Conservation (phyloP, 1,140 invertebrate species). For the Latrodectus geometricus region DNA sequence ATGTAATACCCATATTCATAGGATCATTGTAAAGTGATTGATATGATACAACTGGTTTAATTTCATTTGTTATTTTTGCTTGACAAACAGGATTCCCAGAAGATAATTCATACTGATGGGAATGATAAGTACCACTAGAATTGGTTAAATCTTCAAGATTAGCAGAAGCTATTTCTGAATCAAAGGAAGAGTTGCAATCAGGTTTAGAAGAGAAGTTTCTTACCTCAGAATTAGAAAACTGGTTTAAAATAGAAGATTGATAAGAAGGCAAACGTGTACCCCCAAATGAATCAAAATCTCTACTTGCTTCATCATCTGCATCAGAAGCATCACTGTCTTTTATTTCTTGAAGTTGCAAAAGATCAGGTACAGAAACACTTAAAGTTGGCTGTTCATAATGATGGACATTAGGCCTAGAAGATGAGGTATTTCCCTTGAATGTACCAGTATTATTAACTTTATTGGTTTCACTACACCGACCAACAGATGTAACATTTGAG, state of each 20-base stretch:
- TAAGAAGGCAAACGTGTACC: conserved; percentile 26
- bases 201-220: not conserved
- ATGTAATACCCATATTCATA: not conserved
- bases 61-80: not conserved
- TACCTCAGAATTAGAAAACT: not conserved
- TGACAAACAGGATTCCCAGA: not conserved
- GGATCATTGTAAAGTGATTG: conserved; percentile 13
- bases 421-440: not conserved
- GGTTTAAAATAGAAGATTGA: conserved; percentile 42
- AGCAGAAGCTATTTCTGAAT: conserved; percentile 24
- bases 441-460: not conserved
- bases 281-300: conserved; percentile 77
- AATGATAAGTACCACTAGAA: not conserved
- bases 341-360: conserved; percentile 50
- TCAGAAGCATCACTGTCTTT: conserved; percentile 80
- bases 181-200: conserved; percentile 13
- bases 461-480: not conserved
- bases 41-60: conserved; percentile 37
- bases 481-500: conserved; percentile 47
- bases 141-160: not conserved
- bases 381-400: conserved; percentile 49
- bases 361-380: conserved; percentile 60
- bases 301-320: conserved; percentile 85
- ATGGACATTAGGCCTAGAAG: conserved; percentile 18
- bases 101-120: not conserved